These are phyloP conservation scores for Borostomias antarcticus DNA, from an alignment of 2,797 vertebrate species.

Conservation along the genomic window DNA sequence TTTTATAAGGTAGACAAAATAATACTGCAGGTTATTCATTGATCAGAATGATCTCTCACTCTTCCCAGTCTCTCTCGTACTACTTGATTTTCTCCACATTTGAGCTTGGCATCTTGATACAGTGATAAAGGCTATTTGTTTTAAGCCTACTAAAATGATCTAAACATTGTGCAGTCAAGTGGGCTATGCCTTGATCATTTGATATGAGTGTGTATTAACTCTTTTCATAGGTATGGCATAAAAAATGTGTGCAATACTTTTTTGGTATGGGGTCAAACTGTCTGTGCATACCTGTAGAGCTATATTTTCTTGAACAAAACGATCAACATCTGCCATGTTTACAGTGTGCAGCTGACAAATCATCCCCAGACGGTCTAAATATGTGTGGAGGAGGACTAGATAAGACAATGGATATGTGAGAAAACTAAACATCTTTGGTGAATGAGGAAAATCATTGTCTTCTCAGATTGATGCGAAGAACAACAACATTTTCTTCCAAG, in stretches of 20 bases:
- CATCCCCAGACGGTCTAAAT: slow-evolving; percentile 22
- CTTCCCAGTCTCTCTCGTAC: slow-evolving; percentile 46
- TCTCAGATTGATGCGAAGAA: neutral
- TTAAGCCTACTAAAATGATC: neutral
- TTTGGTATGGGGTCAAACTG: slow-evolving; percentile 19
- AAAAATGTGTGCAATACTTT: slow-evolving; percentile 7
- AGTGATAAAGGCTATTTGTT: too few relatives aligned
- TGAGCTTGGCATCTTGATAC: slow-evolving; percentile 45
- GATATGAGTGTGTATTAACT: neutral
- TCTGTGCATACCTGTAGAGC: slow-evolving; percentile 12
- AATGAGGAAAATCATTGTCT: neutral
- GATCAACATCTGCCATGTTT: slow-evolving; percentile 18
- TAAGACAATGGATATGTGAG: slow-evolving; percentile 4
- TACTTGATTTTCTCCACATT: slow-evolving; percentile 45
- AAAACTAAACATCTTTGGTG: neutral
- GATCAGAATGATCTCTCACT: slow-evolving; percentile 38
- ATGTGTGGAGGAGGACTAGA: slow-evolving; percentile 25
- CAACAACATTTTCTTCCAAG: neutral
- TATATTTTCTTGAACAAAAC: slow-evolving; percentile 27
- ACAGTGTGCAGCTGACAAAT: slow-evolving; percentile 17
- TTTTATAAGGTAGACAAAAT: slow-evolving; percentile 53
- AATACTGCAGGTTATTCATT: slow-evolving; percentile 49
- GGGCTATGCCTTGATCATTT: neutral
- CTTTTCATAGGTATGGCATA: neutral
- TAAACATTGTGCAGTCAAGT: too few relatives aligned